Evolutionary conservation across 2,113 vertebrate species (phyloP).

Genomic region (Gopherus evgoodei): DNA sequence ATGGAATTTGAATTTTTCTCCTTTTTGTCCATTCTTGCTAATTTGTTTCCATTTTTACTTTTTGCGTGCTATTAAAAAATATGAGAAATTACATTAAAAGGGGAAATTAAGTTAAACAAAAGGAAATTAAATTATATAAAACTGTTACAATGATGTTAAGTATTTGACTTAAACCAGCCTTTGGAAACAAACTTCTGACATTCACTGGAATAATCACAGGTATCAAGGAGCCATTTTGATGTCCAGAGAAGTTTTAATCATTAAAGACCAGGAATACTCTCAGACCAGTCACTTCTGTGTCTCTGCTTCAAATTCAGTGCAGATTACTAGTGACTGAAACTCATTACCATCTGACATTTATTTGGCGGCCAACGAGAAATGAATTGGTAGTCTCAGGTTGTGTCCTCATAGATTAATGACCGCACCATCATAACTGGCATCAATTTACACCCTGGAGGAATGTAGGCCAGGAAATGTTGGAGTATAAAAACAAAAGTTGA

Average conservation of each 20-base stretch:
- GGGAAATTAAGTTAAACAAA: conserved; percentile 64
- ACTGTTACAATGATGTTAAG: conserved; percentile 64
- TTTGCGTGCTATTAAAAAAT: conserved; percentile 69
- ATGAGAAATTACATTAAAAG: conserved; percentile 68
- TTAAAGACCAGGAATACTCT: neutral
- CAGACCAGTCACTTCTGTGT: neutral
- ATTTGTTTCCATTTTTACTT: conserved; percentile 61
- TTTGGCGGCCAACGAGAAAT: neutral
- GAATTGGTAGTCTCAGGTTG: neutral
- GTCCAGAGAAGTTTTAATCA: conserved; percentile 1
- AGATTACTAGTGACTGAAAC: neutral
- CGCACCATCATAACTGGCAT: neutral
- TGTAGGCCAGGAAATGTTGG: neutral
- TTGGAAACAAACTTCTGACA: conserved; percentile 37
- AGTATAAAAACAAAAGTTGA: neutral
- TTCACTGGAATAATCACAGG: neutral
- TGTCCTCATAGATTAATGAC: neutral
- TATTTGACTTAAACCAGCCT: conserved; percentile 69
- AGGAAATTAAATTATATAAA: conserved; percentile 74
- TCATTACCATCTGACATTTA: neutral
- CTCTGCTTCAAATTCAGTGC: conserved; percentile 15
- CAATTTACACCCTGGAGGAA: neutral
- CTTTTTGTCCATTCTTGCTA: conserved; percentile 6
- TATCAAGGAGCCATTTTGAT: neutral
- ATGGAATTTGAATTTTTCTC: conserved; percentile 11